Evolutionary conservation across 2,888 invertebrate species (phyloP).

Genomic region (Pseudeuparius sepicola): DNA sequence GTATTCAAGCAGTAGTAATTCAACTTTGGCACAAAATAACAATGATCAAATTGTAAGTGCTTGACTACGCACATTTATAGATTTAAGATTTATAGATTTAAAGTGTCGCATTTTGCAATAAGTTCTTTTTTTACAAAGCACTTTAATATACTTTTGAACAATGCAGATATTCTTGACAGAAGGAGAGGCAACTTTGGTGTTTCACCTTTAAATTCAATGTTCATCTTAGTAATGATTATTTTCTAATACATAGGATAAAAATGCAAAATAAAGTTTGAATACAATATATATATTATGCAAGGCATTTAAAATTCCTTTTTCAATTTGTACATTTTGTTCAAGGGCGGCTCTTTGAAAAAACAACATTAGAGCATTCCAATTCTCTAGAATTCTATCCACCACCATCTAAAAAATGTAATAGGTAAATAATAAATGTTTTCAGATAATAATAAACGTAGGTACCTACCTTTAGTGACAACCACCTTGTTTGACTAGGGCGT

Average conservation of each 20-base stretch:
- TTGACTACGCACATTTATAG: too few species aligned
- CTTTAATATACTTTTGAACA: too few species aligned
- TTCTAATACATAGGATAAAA: constrained; percentile 7
- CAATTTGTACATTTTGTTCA: constrained; percentile 17
- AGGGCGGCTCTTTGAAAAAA: constrained; percentile 16
- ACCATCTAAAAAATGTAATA: constrained; percentile 13
- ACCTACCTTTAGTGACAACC: constrained; percentile 16
- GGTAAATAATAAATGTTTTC: constrained; percentile 1
- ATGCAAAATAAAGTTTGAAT: constrained; percentile 13
- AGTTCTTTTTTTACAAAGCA: too few species aligned
- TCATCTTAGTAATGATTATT: constrained; percentile 3
- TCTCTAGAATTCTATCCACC: constrained; percentile 16
- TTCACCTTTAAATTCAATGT: constrained; percentile 8
- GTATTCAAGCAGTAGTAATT: too few species aligned
- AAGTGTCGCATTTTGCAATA: too few species aligned
- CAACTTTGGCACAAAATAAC: too few species aligned
- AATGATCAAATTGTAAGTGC: too few species aligned
- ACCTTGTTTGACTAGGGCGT: constrained; percentile 16
- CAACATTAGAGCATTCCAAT: constrained; percentile 15
- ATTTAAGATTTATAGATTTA: too few species aligned
- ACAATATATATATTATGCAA: constrained; percentile 11
- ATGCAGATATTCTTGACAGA: too few species aligned
- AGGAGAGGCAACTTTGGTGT: too few species aligned
- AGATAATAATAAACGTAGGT: constrained; percentile 8
- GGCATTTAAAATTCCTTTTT: constrained; percentile 16